Evolutionary conservation across 2,888 invertebrate genomes (phyloP), one percentile per base, ranked within the genome.

Genomic region (Patella pellucida): DNA sequence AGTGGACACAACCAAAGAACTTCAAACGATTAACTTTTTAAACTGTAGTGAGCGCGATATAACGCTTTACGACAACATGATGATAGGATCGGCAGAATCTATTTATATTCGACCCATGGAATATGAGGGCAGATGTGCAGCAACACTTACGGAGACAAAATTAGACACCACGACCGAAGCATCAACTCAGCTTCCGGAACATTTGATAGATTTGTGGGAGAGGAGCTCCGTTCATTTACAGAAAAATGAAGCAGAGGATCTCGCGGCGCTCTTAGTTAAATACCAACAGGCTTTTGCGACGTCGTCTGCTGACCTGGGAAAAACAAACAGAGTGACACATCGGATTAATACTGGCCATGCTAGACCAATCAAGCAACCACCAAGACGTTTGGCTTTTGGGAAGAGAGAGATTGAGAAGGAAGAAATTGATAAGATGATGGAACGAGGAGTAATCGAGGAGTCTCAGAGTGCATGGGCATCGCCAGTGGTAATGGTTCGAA

Each of bases 401-500:
- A 52, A 74, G 52, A 52, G 74, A 14, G 78, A 76, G 52, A 71
- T 68, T 12, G 54, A 75, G 62, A 75, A 69, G 77, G 77, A 23
- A 56, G 76, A 50, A 54, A 67, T 31, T 68, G 69, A 56, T 19
- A 68, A 41, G 62, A 70, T 68, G 72, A 69, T 69, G 52, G 67
- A 62, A 16, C n/a, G 51, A n/a, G 75, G 73, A 23, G 50, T 76
- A n/a, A 77, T 77, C 16, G 16, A 72, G 23, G 62, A 71, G 52
- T 77, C 77, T 19, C 75, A 15, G 16, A 67, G 67, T 52, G 70
- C 76, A n/a, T 80, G 78, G 80, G 69, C 80, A 11, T 69, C 70
- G 14, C 79, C 77, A 19, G 16, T 81, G 67, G 77, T 77, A 50
- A 77, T 70, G 69, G 78, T 81, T 15, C 72, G 50, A 69, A 81